These are phyloP conservation scores for Melitaea athalia DNA, from an alignment of 2,888 invertebrate genomes.

Conservation along the genomic window DNA sequence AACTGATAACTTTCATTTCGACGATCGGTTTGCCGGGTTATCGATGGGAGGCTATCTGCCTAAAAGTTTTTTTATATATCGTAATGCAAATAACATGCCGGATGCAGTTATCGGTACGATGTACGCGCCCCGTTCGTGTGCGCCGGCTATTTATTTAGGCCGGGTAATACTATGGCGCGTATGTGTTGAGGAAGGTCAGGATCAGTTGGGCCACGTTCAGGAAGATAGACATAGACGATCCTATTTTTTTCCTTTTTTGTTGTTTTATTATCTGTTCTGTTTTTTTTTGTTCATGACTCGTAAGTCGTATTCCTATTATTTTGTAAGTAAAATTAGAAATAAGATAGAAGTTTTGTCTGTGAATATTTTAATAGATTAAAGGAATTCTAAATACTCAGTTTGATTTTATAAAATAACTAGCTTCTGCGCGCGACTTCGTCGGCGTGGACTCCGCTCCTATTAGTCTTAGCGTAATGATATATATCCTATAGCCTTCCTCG, in stretches of 20 bases:
- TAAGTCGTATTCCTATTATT: too few relatives aligned
- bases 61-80: slow-evolving; percentile 43
- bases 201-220: slow-evolving; percentile 45
- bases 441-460: too few relatives aligned
- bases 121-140: slow-evolving; percentile 44
- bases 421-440: too few relatives aligned
- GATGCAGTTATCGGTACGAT: slow-evolving; percentile 68
- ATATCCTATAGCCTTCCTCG: too few relatives aligned
- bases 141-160: slow-evolving; percentile 60
- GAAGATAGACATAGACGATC: slow-evolving; percentile 22
- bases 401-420: too few relatives aligned
- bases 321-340: too few relatives aligned
- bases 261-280: slow-evolving; percentile 1
- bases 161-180: slow-evolving; percentile 49
- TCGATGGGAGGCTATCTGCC: slow-evolving; percentile 58
- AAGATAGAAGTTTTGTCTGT: too few relatives aligned
- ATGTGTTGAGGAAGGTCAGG: slow-evolving; percentile 74
- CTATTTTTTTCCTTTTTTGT: not conserved
- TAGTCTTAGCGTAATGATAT: too few relatives aligned
- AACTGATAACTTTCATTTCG: slow-evolving; percentile 45
- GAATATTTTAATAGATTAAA: too few relatives aligned
- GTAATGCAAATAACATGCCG: slow-evolving; percentile 59
- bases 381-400: too few relatives aligned
- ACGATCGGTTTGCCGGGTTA: slow-evolving; percentile 36
- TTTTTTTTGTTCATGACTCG: not conserved